Percentiles rank a stretch among this genome's conserved stretches.
Evolutionary conservation across 2,888 invertebrate species (phyloP).

Genomic region (Patella ulyssiponensis): DNA sequence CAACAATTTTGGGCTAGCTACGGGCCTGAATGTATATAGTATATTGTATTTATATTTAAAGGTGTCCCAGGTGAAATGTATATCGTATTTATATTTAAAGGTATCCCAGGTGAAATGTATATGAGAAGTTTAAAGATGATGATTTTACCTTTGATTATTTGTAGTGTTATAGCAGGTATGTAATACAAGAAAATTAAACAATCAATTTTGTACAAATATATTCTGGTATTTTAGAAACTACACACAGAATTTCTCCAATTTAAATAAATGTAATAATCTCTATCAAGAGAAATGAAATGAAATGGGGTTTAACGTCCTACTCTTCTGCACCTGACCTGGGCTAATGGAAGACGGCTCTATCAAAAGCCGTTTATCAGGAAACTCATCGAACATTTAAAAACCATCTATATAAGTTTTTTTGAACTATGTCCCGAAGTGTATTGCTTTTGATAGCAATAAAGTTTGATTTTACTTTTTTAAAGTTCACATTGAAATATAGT

Average conservation of each 20-base stretch:
- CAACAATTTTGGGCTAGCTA: too few species aligned
- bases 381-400: neutral
- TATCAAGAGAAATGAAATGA: too few species aligned
- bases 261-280: neutral
- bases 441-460: neutral
- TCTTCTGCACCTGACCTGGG: too few species aligned
- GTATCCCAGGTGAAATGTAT: constrained; percentile 56
- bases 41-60: constrained; percentile 14
- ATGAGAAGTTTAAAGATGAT: constrained; percentile 57
- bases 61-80: too few species aligned
- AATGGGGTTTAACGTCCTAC: too few species aligned
- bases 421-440: neutral
- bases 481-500: too few species aligned
- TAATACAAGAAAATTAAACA: neutral
- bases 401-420: too few species aligned
- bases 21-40: too few species aligned
- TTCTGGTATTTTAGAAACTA: too few species aligned
- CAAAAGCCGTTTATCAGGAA: neutral
- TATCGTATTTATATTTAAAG: constrained; percentile 36
- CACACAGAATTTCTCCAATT: too few species aligned
- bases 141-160: constrained; percentile 55
- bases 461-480: too few species aligned
- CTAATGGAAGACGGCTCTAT: too few species aligned
- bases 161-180: constrained; percentile 59
- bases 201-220: neutral